A percentile compares a stretch with the other conserved stretches of the same genome.
phyloP scores from a whole-genome alignment of 2,888 invertebrate genomes.

The Andrena flavipes region DNA sequence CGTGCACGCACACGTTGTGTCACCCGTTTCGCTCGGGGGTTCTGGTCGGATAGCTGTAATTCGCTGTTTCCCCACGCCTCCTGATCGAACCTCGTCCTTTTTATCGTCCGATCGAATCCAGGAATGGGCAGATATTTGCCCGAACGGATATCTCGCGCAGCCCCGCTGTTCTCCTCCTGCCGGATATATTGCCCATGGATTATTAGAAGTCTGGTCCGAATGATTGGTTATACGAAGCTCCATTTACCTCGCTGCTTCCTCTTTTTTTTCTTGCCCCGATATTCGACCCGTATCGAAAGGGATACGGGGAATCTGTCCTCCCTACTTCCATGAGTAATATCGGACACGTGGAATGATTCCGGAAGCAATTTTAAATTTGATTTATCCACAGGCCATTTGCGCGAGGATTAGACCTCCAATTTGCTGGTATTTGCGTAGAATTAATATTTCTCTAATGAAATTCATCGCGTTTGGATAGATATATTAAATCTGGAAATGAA shows the following conservation, averaged over 20 bases:
- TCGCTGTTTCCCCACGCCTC: conserved; percentile 67
- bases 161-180: conserved; percentile 47
- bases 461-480: too few relatives aligned
- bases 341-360: conserved; percentile 26
- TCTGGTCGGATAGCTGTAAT: conserved; percentile 77
- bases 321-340: conserved; percentile 17
- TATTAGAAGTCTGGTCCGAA: conserved; percentile 66
- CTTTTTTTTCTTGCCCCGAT: conserved; percentile 38
- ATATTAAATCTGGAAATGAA: too few relatives aligned
- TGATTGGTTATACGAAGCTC: conserved; percentile 66
- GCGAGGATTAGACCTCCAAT: not conserved
- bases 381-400: conserved; percentile 27
- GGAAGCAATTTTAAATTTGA: conserved; percentile 41
- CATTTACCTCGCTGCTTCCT: conserved; percentile 50
- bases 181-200: conserved; percentile 59
- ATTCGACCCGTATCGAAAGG: conserved; percentile 36
- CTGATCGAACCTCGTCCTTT: conserved; percentile 61
- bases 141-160: conserved; percentile 55
- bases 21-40: conserved; percentile 31
- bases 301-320: conserved; percentile 19
- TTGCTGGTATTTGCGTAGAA: not conserved
- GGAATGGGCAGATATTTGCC: conserved; percentile 65
- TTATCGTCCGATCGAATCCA: conserved; percentile 68
- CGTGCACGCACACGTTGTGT: conserved; percentile 64
- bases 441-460: not conserved